Base-by-base conservation (phyloP, 2,888 invertebrate species). In the Neria commutata region DNA sequence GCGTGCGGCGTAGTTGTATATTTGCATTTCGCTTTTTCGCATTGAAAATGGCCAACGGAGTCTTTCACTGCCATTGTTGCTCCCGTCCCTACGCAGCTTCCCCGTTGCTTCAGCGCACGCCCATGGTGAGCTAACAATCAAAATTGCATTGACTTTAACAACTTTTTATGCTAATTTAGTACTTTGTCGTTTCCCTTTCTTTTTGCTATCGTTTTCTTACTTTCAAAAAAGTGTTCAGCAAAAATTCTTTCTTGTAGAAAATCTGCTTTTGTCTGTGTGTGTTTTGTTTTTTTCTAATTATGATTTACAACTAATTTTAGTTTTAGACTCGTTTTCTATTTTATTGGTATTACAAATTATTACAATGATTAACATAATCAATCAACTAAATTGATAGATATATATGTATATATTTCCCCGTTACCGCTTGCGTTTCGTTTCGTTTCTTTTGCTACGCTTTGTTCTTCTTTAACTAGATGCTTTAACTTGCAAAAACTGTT, bases 331-430 rank as follows among this genome's bases (percentile, higher is more conserved):
- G 58, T 55, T 61, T 56, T 51, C 45, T 37, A 54, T 57, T 51
- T 46, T 51, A 4, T 57, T 45, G 33, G 19, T 49, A 42, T 42
- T 62, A 61, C 26, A 52, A 40, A 40, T 50, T 37, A 42, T 23
- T 56, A 45, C 14, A 48, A 63, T 64, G 63, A 64, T 67, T 66
- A 65, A 73, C 68, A 68, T 67, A 74, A 68, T 66, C 65, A 70
- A 70, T 68, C n/a, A n/a, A n/a, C n/a, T n/a, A n/a, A n/a, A n/a
- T 65, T 60, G 62, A 67, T 68, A n/a, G 68, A 67, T 70, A 66
- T 63, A 67, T 62, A 40, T 46, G 33, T 53, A 26, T 52, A 42
- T n/a, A n/a, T n/a, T n/a, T n/a, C n/a, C n/a, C n/a, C n/a, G n/a
- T n/a, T n/a, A n/a, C n/a, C n/a, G n/a, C n/a, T n/a, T n/a, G n/a